These are phyloP conservation scores for Peromyscus melanophrys DNA, from an alignment of 2,797 vertebrate species.

Conservation along the genomic window DNA sequence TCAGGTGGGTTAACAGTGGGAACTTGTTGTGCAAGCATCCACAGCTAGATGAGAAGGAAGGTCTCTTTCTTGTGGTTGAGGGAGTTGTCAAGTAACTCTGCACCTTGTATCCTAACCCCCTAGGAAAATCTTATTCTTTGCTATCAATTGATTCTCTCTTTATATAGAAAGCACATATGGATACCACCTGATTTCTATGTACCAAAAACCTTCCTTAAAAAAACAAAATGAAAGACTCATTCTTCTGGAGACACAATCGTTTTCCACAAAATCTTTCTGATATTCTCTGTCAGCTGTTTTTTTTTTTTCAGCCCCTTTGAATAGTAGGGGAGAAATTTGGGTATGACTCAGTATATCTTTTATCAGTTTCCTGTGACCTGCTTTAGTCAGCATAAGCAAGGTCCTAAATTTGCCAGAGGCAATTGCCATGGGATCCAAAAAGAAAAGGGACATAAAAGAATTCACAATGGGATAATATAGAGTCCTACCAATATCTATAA, in stretches of 20 bases:
- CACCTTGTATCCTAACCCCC: not conserved
- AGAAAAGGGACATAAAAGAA: not conserved
- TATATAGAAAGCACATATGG: not conserved
- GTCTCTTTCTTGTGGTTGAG: not conserved
- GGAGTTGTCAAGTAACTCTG: not conserved
- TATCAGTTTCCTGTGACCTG: not conserved
- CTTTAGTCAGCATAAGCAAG: conserved; percentile 22
- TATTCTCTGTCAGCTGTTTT: not conserved
- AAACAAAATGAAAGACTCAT: not conserved
- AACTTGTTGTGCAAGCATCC: not conserved
- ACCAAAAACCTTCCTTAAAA: conserved; percentile 1
- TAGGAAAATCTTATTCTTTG: not conserved
- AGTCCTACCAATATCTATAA: not conserved
- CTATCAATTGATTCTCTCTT: not conserved
- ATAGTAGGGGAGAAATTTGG: not conserved
- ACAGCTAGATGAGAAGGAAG: not conserved
- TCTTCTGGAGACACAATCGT: not conserved
- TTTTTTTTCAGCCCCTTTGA: not conserved
- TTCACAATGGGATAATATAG: not conserved
- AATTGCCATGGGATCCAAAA: not conserved
- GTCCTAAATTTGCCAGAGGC: conserved; percentile 14
- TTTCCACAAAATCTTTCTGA: not conserved
- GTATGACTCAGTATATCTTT: not conserved
- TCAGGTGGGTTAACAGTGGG: not conserved
- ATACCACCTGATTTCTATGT: not conserved